Evolutionary conservation across 2,888 invertebrate genomes (phyloP).

Genomic region (Chalcosyrphus nemorum): DNA sequence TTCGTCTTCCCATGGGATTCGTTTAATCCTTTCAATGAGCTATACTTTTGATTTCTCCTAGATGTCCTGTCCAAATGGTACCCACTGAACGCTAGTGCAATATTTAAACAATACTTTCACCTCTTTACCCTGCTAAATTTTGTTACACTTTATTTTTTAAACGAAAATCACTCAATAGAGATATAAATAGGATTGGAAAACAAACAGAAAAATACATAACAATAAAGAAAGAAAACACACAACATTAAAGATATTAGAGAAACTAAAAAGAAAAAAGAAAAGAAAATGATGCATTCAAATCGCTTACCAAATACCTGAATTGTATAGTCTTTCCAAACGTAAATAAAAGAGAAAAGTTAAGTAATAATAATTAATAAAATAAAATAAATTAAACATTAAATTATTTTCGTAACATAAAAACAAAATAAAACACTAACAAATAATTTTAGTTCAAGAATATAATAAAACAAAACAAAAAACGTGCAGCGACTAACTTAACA

Average conservation of each 20-base stretch:
- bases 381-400: constrained; percentile 57
- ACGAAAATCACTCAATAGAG: constrained; percentile 33
- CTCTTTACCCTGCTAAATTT: background rate
- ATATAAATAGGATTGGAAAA: constrained; percentile 46
- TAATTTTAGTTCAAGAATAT: constrained; percentile 43
- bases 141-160: constrained; percentile 18
- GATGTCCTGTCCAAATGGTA: too few relatives aligned
- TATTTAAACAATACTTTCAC: constrained; percentile 2
- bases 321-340: constrained; percentile 79
- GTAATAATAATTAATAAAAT: constrained; percentile 60
- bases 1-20: too few relatives aligned
- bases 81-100: constrained; percentile 36
- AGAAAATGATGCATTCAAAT: constrained; percentile 75
- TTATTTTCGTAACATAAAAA: constrained; percentile 69
- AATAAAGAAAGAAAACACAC: constrained; percentile 33
- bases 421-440: constrained; percentile 42
- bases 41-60: background rate
- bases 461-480: constrained; percentile 1
- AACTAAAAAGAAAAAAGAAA: constrained; percentile 52
- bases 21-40: too few relatives aligned
- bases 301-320: constrained; percentile 81
- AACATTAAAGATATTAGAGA: constrained; percentile 49
- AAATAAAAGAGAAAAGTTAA: constrained; percentile 63
- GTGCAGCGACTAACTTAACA: constrained; percentile 53
- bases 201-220: constrained; percentile 43